Evolutionary conservation across 1,140 invertebrate genomes (phyloP), one percentile per base, ranked within the genome.

Genomic region (Ostrea edulis): DNA sequence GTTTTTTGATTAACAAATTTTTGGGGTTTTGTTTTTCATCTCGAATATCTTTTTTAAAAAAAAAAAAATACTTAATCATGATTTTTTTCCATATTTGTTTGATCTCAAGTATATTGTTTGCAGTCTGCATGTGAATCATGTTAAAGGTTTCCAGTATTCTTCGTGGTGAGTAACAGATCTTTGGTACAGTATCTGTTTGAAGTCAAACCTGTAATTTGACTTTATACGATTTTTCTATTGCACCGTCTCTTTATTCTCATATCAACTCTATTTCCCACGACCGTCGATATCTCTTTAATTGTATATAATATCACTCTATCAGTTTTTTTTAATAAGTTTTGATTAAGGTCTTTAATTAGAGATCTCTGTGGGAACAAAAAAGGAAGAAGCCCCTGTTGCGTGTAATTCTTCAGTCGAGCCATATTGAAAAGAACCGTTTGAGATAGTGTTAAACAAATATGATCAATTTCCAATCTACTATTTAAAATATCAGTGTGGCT

Each of bases 361-460:
- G 68, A 77, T 25, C 25, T 77, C 35, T 77, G 22, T 25, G 22
- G 14, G 68, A 12, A 77, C 12, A 22, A 77, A 35, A 77, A 22
- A 25, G 29, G 8, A 35, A 77, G 29, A 77, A 25, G 68, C 68
- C 68, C 25, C 14, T 9, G 68, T 25, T 77, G 68, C 25, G 25
- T 77, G 25, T 77, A 77, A 77, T 77, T 77, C 29, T 77, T 77
- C 5, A 9, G 25, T 25, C 68, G 68, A 77, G 35, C 68, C 29
- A 8, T 14, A 77, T 77, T 77, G 25, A 29, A 77, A 14, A 77
- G 68, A 77, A 25, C 29, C n/a, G 14, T 77, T 77, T 77, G 68
- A 77, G 68, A 77, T 35, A 77, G 68, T 77, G 68, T 77, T 77
- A 17, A 29, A 25, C 68, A 77, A 77, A 77, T 77, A 77, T 77